phyloP scores from a whole-genome alignment of 2,113 vertebrate genomes.

The Callipepla californica region DNA sequence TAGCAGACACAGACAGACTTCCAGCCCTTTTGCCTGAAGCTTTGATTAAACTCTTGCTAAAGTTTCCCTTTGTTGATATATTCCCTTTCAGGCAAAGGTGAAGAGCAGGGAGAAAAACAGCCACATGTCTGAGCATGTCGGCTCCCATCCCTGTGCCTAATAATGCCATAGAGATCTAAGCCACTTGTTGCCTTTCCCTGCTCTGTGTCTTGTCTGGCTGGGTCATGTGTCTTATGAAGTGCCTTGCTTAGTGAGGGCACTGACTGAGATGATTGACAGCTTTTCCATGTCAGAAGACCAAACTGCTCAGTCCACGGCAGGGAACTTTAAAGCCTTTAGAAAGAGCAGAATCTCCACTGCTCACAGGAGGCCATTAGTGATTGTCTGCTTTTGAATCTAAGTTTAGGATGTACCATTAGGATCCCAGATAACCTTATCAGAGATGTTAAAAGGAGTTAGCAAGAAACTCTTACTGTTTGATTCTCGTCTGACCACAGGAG shows the following conservation, averaged over 20 bases:
- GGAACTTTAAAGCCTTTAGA: slow-evolving; percentile 13
- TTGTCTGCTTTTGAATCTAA: slow-evolving; percentile 19
- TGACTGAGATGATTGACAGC: not conserved
- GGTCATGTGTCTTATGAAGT: not conserved
- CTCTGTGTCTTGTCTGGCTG: not conserved
- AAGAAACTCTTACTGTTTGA: not conserved
- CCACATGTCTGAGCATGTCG: fast-evolving
- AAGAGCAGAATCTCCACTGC: not conserved
- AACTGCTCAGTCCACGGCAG: not conserved
- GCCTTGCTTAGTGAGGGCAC: not conserved
- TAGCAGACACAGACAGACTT: not conserved
- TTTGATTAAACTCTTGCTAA: slow-evolving; percentile 41
- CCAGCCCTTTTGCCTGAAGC: not conserved
- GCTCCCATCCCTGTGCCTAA: not conserved
- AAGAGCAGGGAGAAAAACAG: not conserved
- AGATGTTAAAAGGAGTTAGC: not conserved
- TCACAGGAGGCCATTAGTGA: slow-evolving; percentile 42
- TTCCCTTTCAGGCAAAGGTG: slow-evolving; percentile 21
- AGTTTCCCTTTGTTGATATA: not conserved
- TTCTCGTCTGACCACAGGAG: not conserved
- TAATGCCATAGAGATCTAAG: not conserved
- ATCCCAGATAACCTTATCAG: not conserved
- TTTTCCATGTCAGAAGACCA: not conserved
- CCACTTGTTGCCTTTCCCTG: not conserved
- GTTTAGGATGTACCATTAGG: slow-evolving; percentile 3